Evolutionary conservation across 2,888 invertebrate genomes (phyloP).

Genomic region (Cantharis nigra): DNA sequence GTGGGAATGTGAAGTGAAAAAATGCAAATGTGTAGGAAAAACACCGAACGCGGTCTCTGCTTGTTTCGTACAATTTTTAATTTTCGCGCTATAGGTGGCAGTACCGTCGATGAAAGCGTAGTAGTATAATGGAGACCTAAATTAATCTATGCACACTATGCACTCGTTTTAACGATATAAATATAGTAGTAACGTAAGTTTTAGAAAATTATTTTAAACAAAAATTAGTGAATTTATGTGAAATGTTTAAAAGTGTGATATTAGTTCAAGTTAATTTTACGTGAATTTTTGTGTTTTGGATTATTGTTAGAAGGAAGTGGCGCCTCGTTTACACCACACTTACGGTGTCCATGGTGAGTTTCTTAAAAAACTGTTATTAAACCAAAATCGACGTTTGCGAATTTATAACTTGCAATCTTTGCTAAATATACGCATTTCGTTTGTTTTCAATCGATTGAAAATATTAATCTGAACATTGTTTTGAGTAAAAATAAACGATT

Average conservation of each 20-base stretch:
- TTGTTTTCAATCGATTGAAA: background rate
- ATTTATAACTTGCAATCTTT: background rate
- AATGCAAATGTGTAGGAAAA: background rate
- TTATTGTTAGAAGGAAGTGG: slow-evolving; percentile 38
- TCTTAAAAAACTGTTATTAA: slow-evolving; percentile 42
- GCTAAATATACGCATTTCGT: background rate
- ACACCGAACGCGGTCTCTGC: background rate
- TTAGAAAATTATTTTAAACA: slow-evolving; percentile 33
- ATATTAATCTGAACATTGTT: slow-evolving; percentile 5
- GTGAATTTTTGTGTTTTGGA: slow-evolving; percentile 30
- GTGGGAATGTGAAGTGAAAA: background rate
- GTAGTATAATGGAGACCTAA: slow-evolving; percentile 57
- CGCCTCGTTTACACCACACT: slow-evolving; percentile 44
- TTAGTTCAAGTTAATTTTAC: slow-evolving; percentile 30
- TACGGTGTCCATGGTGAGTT: slow-evolving; percentile 57
- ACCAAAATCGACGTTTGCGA: slow-evolving; percentile 25
- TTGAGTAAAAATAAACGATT: slow-evolving; percentile 20
- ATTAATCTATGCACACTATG: slow-evolving; percentile 55
- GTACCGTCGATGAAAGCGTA: slow-evolving; percentile 51
- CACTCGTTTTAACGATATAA: slow-evolving; percentile 52
- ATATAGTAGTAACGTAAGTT: slow-evolving; percentile 29
- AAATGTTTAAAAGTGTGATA: slow-evolving; percentile 34
- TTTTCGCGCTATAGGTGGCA: slow-evolving; percentile 41
- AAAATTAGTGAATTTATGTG: slow-evolving; percentile 33
- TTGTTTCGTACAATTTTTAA: slow-evolving; percentile 5